Conservation (phyloP, 30 jellyfish, hydroid and myxozoan species). For the Nemopilema nomurai region DNA sequence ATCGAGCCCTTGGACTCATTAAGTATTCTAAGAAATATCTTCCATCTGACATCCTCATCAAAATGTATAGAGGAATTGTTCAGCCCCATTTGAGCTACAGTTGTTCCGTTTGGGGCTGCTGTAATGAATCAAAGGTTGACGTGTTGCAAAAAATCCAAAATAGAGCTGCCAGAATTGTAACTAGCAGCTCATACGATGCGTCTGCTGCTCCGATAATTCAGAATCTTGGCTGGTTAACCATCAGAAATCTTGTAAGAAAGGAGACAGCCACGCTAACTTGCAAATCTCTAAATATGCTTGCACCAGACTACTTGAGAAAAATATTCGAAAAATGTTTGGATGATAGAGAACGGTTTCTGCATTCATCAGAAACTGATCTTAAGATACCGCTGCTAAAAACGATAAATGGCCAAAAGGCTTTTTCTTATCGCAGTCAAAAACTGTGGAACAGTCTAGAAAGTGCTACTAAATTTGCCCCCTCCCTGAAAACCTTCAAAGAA, state of each 20-base stretch:
- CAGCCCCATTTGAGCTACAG: constrained; percentile 51
- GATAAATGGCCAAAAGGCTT: constrained; percentile 10
- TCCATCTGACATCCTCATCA: constrained; percentile 14
- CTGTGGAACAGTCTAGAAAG: constrained; percentile 22
- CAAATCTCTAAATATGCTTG: constrained; percentile 13
- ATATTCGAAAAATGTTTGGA: neutral
- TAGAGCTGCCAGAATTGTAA: constrained; percentile 35
- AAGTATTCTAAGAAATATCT: constrained; percentile 19
- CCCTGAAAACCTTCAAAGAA: neutral
- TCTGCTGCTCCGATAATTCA: constrained; percentile 1
- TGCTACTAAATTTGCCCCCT: neutral
- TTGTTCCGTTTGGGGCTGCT: constrained; percentile 5
- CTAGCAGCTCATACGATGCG: constrained; percentile 4
- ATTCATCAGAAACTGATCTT: constrained; percentile 1
- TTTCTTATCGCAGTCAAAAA: constrained; percentile 3
- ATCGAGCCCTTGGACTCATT: neutral
- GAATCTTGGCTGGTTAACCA: neutral
- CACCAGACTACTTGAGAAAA: constrained; percentile 14
- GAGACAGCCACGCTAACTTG: neutral
- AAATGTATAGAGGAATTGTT: constrained; percentile 10
- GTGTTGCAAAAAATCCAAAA: constrained; percentile 14
- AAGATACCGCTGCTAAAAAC: constrained; percentile 8
- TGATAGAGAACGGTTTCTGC: neutral
- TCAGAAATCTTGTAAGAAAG: neutral
- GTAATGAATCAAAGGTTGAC: neutral